Evolutionary conservation across 92 coral and sea anemone genomes (phyloP).

Genomic region (Parazoanthus swiftii): DNA sequence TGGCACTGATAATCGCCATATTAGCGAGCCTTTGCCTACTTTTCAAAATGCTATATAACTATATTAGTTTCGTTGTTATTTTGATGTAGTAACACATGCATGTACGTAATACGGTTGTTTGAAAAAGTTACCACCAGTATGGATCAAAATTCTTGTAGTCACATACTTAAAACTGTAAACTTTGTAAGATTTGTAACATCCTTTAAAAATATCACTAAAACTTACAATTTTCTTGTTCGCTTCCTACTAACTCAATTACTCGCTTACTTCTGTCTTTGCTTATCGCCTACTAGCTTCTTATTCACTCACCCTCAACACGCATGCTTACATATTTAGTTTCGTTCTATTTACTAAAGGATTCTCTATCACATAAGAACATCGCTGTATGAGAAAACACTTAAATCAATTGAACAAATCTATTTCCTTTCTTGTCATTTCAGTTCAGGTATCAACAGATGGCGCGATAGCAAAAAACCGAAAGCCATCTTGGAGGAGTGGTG

Average conservation of each 20-base stretch:
- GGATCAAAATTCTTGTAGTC: too few species aligned
- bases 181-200: too few species aligned
- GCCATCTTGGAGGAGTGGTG: slow-evolving; percentile 30
- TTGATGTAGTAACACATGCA: not conserved
- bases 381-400: not conserved
- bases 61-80: too few species aligned
- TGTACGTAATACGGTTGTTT: too few species aligned
- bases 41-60: not conserved
- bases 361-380: too few species aligned
- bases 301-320: not conserved
- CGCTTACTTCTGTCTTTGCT: not conserved
- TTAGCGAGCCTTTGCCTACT: not conserved
- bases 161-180: not conserved
- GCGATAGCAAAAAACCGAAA: slow-evolving; percentile 19
- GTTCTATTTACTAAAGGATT: too few species aligned
- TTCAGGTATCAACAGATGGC: slow-evolving; percentile 69
- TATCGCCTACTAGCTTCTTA: not conserved
- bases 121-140: too few species aligned
- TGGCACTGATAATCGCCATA: not conserved
- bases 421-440: slow-evolving; percentile 29
- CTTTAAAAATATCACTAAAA: not conserved
- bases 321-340: not conserved
- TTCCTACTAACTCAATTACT: not conserved
- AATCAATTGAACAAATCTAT: too few species aligned
- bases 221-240: not conserved